These are phyloP conservation scores for Euplagia quadripunctaria DNA, from an alignment of 2,888 invertebrate genomes.

Conservation along the genomic window DNA sequence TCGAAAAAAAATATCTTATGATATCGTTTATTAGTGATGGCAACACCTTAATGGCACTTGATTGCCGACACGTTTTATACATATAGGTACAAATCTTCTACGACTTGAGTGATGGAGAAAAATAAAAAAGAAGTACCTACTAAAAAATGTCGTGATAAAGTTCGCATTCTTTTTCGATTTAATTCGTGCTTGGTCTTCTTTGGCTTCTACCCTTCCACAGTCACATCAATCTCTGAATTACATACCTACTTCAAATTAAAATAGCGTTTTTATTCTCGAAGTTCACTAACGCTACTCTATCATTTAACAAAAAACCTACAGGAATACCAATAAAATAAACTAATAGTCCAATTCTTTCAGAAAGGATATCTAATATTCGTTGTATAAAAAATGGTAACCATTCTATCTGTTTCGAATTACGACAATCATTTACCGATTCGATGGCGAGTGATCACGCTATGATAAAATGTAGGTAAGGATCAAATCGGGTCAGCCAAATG, in stretches of 20 bases:
- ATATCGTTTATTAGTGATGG: background rate
- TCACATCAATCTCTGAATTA: background rate
- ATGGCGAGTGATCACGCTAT: slow-evolving; percentile 51
- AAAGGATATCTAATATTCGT: slow-evolving; percentile 19
- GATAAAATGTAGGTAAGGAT: slow-evolving; percentile 42
- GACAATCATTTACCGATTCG: slow-evolving; percentile 31
- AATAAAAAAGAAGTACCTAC: too few relatives aligned
- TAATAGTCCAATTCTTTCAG: slow-evolving; percentile 15
- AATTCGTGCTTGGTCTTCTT: background rate
- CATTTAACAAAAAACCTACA: background rate
- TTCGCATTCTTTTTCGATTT: background rate
- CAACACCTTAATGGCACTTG: background rate
- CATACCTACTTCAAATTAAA: background rate
- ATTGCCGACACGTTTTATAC: background rate
- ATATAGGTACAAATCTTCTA: background rate
- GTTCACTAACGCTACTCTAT: background rate
- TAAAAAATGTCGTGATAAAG: background rate
- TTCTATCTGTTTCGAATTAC: slow-evolving; percentile 44
- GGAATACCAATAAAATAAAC: slow-evolving; percentile 15
- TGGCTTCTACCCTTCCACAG: background rate
- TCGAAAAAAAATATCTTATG: too few relatives aligned
- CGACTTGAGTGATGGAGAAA: background rate
- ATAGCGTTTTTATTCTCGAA: background rate
- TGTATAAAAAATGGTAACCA: slow-evolving; percentile 27
- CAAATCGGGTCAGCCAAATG: slow-evolving; percentile 44